Conservation (phyloP, 2,797 vertebrate species). For the Phaenicophaeus curvirostris region DNA sequence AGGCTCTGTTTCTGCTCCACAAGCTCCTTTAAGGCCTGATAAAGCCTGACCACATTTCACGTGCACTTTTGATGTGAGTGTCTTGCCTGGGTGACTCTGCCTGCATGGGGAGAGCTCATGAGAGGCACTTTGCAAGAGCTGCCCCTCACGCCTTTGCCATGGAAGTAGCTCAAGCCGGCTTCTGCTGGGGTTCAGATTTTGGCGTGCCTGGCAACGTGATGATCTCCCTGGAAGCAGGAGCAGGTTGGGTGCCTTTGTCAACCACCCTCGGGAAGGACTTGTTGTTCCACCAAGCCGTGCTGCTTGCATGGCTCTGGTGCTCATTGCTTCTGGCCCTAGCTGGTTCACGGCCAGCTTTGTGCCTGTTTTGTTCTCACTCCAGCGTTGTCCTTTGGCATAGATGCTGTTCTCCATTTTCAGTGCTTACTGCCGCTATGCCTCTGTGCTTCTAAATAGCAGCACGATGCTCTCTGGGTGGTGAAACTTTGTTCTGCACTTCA, state of each 20-base stretch:
- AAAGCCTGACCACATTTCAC: neutral
- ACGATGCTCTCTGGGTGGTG: neutral
- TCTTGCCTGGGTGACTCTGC: neutral
- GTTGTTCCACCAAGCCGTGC: neutral
- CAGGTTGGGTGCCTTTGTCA: neutral
- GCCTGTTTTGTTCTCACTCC: rapidly evolving
- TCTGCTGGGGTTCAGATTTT: neutral
- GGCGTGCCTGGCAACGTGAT: rapidly evolving
- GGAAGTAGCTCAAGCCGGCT: neutral
- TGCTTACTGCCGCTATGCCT: rapidly evolving
- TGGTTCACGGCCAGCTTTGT: neutral
- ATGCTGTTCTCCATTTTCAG: rapidly evolving
- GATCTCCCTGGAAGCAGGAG: neutral
- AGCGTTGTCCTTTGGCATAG: rapidly evolving
- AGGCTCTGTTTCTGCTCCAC: neutral
- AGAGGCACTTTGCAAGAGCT: neutral
- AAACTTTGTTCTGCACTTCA: neutral
- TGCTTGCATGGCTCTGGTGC: neutral
- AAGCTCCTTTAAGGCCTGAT: neutral
- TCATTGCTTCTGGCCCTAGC: rapidly evolving
- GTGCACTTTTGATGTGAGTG: neutral
- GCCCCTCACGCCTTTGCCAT: no score
- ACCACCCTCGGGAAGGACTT: neutral
- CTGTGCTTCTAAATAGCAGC: rapidly evolving
- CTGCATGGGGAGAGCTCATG: neutral